Evolutionary conservation across 2,888 invertebrate genomes (phyloP).

Genomic region (Chloroclystis v-ata): DNA sequence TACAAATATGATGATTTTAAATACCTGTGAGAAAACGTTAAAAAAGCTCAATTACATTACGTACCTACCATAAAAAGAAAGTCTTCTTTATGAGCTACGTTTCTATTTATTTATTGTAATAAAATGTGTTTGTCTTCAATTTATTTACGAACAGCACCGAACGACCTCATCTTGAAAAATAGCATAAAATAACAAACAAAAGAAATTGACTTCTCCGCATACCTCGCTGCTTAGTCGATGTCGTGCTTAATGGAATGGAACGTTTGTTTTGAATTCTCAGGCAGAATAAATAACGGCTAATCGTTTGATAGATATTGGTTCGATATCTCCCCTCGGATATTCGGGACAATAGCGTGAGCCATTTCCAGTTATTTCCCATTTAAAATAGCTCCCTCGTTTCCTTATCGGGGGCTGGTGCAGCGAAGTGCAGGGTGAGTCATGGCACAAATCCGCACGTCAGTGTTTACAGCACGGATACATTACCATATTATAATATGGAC

Average conservation of each 20-base stretch:
- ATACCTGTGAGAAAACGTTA: too few species aligned
- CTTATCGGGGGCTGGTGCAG: constrained; percentile 54
- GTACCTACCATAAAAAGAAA: too few species aligned
- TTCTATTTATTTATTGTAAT: too few species aligned
- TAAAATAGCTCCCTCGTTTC: constrained; percentile 67
- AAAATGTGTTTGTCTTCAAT: too few species aligned
- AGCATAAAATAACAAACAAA: neutral
- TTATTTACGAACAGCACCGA: neutral
- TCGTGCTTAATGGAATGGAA: constrained; percentile 8
- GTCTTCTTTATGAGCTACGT: too few species aligned
- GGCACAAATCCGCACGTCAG: constrained; percentile 21
- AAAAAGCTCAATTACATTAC: too few species aligned
- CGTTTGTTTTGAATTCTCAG: constrained; percentile 63
- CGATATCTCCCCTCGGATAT: constrained; percentile 63
- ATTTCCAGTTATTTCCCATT: constrained; percentile 73
- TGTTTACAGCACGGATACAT: constrained; percentile 3
- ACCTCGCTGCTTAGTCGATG: neutral
- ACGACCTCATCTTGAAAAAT: neutral
- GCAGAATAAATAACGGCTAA: constrained; percentile 66
- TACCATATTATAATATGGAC: neutral
- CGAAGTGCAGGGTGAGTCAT: constrained; percentile 45
- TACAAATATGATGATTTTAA: too few species aligned
- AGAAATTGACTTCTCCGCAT: neutral
- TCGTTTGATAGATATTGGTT: constrained; percentile 58
- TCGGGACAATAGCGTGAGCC: constrained; percentile 68